Percentiles rank a stretch among this genome's conserved stretches.
phyloP scores from a whole-genome alignment of 2,113 vertebrate species.

The Callocephalon fimbriatum region DNA sequence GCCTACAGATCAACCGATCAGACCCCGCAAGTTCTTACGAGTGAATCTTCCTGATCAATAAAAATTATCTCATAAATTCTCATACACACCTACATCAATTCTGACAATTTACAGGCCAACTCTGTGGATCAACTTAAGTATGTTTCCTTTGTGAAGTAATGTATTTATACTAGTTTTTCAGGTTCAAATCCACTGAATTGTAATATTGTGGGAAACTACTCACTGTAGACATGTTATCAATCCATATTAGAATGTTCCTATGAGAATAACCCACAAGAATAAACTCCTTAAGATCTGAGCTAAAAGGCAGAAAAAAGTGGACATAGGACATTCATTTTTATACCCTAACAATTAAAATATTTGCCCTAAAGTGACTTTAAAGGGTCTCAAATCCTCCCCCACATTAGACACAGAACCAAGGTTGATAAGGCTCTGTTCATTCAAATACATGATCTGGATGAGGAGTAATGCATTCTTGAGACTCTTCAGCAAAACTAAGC shows the following conservation, averaged over 20 bases:
- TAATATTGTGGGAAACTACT: background rate
- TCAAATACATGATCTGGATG: background rate
- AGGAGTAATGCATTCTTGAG: background rate
- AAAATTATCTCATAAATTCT: background rate
- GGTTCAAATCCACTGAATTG: constrained; percentile 36
- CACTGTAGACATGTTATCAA: background rate
- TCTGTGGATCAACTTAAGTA: background rate
- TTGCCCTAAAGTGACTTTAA: background rate
- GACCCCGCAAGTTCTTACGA: background rate
- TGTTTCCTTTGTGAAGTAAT: constrained; percentile 30
- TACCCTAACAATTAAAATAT: background rate
- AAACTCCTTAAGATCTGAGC: background rate
- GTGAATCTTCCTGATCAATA: background rate
- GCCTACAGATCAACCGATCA: background rate
- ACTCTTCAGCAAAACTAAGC: background rate
- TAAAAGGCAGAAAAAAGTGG: constrained; percentile 4
- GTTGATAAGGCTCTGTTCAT: background rate
- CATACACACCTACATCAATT: background rate
- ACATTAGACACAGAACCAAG: background rate
- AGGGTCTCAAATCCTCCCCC: background rate
- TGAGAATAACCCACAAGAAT: background rate
- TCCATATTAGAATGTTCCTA: background rate
- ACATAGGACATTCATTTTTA: background rate
- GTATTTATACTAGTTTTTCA: background rate
- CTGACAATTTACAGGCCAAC: background rate